Conservation (phyloP, 2,797 vertebrate species). For the Apogon talboti region DNA sequence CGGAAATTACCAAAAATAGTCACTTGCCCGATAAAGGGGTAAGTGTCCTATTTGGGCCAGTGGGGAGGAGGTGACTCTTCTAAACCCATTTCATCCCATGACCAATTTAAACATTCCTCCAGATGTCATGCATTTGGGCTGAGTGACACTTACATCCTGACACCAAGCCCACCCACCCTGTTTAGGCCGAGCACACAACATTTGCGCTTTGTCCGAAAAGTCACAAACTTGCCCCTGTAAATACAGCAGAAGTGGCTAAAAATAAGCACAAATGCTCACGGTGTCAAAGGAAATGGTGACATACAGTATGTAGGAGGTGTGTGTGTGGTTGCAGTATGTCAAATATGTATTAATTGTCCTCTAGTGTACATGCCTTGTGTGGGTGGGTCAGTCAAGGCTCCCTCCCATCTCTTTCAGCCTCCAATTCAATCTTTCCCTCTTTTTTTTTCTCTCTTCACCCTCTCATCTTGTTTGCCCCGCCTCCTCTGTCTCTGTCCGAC, state of each 20-base stretch:
- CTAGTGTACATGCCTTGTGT: constrained; percentile 27
- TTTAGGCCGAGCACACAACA: not conserved
- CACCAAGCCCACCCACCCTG: not conserved
- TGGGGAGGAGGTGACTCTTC: too few species aligned
- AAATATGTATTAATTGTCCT: constrained; percentile 44
- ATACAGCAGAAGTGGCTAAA: constrained; percentile 11
- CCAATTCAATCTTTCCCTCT: constrained; percentile 51
- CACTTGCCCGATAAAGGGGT: too few species aligned
- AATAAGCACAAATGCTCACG: constrained; percentile 15
- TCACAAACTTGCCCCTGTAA: not conserved
- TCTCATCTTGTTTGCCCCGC: constrained; percentile 37
- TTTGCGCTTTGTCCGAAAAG: not conserved
- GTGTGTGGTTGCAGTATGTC: constrained; percentile 44
- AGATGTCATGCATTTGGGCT: constrained; percentile 38
- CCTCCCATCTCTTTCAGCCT: constrained; percentile 46
- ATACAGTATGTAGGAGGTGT: constrained; percentile 25
- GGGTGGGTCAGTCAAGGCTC: constrained; percentile 23
- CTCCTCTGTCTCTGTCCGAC: constrained; percentile 32
- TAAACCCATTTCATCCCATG: too few species aligned
- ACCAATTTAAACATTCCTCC: constrained; percentile 28
- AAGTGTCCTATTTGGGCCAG: too few species aligned
- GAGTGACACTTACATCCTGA: constrained; percentile 31
- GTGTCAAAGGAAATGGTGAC: not conserved
- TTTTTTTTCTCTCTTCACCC: constrained; percentile 29
- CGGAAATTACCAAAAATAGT: too few species aligned